Evolutionary conservation across 2,888 invertebrate species (phyloP).

Genomic region (Mesodorylaimus sp.): DNA sequence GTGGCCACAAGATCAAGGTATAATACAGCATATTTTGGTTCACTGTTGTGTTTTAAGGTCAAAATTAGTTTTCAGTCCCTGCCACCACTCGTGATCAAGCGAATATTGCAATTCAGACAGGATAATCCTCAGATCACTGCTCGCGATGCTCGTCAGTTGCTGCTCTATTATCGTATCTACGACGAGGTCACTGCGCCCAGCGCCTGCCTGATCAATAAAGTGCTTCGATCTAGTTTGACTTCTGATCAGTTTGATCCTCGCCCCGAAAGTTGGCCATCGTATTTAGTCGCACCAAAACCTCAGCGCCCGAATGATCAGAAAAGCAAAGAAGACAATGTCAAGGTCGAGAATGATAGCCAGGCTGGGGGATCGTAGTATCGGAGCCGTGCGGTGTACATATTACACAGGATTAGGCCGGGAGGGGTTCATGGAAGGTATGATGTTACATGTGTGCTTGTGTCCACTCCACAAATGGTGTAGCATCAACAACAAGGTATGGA

Average conservation of each 20-base stretch:
- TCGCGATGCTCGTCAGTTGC: slow-evolving; percentile 80
- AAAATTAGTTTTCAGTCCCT: slow-evolving; percentile 33
- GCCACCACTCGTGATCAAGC: slow-evolving; percentile 85
- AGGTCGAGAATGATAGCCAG: no score
- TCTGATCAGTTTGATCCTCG: background rate
- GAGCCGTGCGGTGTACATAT: no score
- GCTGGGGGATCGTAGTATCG: no score
- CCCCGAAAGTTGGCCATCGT: no score
- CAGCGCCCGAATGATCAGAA: no score
- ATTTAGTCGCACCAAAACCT: no score
- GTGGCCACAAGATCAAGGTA: slow-evolving; percentile 86
- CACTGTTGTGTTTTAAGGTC: background rate
- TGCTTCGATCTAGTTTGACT: background rate
- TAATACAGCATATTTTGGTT: slow-evolving; percentile 10
- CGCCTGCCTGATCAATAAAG: slow-evolving; percentile 28
- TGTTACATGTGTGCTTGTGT: no score
- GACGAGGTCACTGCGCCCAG: slow-evolving; percentile 58
- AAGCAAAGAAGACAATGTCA: no score
- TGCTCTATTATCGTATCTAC: slow-evolving; percentile 70
- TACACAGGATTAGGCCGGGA: no score
- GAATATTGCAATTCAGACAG: slow-evolving; percentile 76
- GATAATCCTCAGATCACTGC: slow-evolving; percentile 91
- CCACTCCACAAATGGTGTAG: no score
- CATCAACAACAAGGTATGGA: no score
- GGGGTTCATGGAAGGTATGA: no score